Conservation (phyloP, 2,113 vertebrate species). For the Mormyrus lacerda region DNA sequence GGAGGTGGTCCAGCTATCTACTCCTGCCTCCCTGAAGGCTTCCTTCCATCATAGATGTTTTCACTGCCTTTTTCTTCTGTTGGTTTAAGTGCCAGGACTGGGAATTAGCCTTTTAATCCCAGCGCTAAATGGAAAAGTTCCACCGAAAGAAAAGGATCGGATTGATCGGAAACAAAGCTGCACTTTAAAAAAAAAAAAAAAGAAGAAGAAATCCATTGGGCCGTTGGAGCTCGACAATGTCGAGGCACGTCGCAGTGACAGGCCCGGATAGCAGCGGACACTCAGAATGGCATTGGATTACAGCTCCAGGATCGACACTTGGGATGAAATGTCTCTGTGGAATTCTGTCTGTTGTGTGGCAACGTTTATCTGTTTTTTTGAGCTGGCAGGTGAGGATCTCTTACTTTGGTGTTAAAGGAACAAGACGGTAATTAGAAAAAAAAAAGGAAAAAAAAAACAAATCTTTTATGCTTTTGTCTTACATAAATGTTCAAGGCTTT, state of each 20-base stretch:
- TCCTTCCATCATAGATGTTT: constrained; percentile 21
- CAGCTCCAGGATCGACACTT: constrained; percentile 67
- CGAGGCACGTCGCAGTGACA: constrained; percentile 62
- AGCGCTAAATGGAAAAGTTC: constrained; percentile 65
- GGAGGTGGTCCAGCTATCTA: neutral
- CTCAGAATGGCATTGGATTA: constrained; percentile 73
- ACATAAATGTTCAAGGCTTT: constrained; percentile 40
- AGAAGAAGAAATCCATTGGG: constrained; percentile 36
- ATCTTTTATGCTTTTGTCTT: constrained; percentile 52
- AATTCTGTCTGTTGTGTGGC: constrained; percentile 71
- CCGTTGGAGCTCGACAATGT: constrained; percentile 66
- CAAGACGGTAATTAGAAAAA: constrained; percentile 56
- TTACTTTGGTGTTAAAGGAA: constrained; percentile 45
- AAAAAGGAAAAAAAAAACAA: constrained; percentile 46
- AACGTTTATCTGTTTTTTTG: constrained; percentile 65
- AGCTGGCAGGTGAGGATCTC: constrained; percentile 33
- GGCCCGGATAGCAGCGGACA: constrained; percentile 61
- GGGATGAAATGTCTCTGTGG: constrained; percentile 69
- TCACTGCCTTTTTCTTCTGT: constrained; percentile 40
- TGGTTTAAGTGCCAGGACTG: constrained; percentile 59
- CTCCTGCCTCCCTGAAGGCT: constrained; percentile 30
- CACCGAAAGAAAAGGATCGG: constrained; percentile 46
- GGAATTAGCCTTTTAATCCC: constrained; percentile 69
- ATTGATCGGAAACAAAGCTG: constrained; percentile 64
- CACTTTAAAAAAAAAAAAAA: constrained; percentile 56